Base-by-base conservation (phyloP, 2,797 vertebrate species). In the Euphonia xanthogaster region DNA sequence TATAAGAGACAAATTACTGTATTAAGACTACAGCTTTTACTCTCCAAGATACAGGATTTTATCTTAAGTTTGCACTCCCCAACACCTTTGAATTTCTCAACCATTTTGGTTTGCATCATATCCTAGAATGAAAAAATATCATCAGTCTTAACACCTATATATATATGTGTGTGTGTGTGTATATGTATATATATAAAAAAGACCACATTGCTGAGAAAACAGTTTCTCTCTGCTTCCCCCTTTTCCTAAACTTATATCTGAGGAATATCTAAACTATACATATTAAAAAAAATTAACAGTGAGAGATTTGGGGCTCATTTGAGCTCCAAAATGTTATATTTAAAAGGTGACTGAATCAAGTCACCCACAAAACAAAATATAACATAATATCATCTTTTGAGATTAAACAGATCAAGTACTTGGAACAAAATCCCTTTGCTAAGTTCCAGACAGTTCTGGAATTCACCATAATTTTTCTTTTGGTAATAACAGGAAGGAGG, bases 181-280 rank as follows among this genome's bases (percentile, higher is more conserved):
- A n/a, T 5, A 45, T 2, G 24, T 10, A 30, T 18, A 20, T 1
- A 33, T 2, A 33, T n/a, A n/a, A n/a, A n/a, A n/a, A 1, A 40
- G 5, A 40, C 2, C 14, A 27, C 30, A 31, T 4, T 16, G n/a
- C 30, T 70, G 42, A 68, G 47, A 70, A 60, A 67, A 58, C 12
- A 55, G 16, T 47, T 91, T 50, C 27, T 90, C 13, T 85, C 33
- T 28, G 28, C 28, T 70, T 42, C 28, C 53, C 22, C 11, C 23
- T 57, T 23, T 13, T 23, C 5, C 19, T 28, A 27, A 60, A 65
- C 18, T 30, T 44, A 7, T 20, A 70, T 22, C 24, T 24, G 19
- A 33, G 12, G 7, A 40, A 83, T 57, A 77, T 3, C 30, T 9
- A 21, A 73, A 45, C 33, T 33, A 14, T 15, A 61, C 15, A 19